A percentile compares a stretch with the other conserved stretches of the same genome.
Conservation (phyloP, 1,140 invertebrate species). For the Magallana ariakensis region DNA sequence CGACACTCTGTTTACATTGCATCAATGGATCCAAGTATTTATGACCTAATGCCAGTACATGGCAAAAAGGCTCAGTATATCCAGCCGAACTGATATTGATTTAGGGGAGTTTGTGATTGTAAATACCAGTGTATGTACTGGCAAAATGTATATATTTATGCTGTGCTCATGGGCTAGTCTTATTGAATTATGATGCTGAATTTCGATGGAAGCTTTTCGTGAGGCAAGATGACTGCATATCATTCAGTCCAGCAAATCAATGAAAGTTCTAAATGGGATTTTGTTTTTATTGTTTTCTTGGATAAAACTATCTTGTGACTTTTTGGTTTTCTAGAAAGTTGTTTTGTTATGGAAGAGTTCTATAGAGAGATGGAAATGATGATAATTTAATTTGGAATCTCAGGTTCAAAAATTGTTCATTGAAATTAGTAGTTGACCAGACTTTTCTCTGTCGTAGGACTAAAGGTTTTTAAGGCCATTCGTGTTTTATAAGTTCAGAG, state of each 20-base stretch:
- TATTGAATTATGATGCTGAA: conserved; percentile 35
- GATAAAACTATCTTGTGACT: background rate
- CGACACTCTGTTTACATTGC: background rate
- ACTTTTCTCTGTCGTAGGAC: too few relatives aligned
- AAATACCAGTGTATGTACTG: background rate
- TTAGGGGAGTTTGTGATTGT: background rate
- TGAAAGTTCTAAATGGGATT: background rate
- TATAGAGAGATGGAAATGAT: too few relatives aligned
- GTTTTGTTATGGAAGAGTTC: too few relatives aligned
- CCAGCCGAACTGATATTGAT: conserved; percentile 2
- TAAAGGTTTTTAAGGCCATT: too few relatives aligned
- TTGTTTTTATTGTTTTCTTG: background rate
- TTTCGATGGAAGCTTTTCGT: background rate
- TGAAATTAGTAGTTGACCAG: too few relatives aligned
- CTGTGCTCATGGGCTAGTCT: background rate
- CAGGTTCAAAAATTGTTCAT: too few relatives aligned
- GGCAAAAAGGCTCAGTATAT: background rate
- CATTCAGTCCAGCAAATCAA: background rate
- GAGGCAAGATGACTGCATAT: background rate
- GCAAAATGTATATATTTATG: background rate
- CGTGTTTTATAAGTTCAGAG: too few relatives aligned
- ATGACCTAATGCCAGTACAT: background rate
- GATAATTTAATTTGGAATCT: too few relatives aligned
- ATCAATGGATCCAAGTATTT: background rate
- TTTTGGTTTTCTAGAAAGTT: background rate